These are phyloP conservation scores for Zootermopsis nevadensis DNA, from an alignment of 2,888 invertebrate species.

Conservation along the genomic window DNA sequence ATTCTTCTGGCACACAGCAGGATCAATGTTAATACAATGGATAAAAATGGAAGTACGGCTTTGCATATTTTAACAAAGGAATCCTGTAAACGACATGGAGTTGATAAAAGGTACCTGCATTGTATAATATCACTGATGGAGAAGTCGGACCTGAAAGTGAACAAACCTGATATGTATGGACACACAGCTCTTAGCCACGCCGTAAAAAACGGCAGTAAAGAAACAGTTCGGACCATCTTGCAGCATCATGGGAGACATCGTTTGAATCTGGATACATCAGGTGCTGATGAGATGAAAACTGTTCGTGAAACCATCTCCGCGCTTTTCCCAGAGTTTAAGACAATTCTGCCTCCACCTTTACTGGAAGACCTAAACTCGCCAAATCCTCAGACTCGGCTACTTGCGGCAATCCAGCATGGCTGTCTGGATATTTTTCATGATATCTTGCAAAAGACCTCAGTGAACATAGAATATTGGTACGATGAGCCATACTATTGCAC, in stretches of 20 bases:
- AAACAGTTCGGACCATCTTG: constrained; percentile 8
- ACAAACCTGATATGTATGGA: constrained; percentile 36
- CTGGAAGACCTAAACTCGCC: constrained; percentile 4
- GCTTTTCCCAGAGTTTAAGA: constrained; percentile 15
- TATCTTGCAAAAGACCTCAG: not conserved
- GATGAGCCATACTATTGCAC: constrained; percentile 38
- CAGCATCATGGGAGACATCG: constrained; percentile 25
- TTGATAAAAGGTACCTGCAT: not conserved
- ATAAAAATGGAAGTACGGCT: constrained; percentile 30
- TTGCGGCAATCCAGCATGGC: constrained; percentile 26
- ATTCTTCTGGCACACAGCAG: not conserved
- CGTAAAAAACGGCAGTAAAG: constrained; percentile 21
- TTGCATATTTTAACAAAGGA: constrained; percentile 24
- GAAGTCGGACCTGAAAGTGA: constrained; percentile 12
- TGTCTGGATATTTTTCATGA: constrained; percentile 1
- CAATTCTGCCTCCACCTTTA: constrained; percentile 20
- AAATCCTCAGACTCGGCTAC: constrained; percentile 2
- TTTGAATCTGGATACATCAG: constrained; percentile 25
- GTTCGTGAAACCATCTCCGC: constrained; percentile 5
- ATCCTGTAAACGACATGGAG: constrained; percentile 3
- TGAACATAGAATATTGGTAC: constrained; percentile 31
- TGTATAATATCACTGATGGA: constrained; percentile 25
- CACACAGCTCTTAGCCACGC: constrained; percentile 34
- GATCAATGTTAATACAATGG: constrained; percentile 24
- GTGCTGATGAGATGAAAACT: constrained; percentile 35